Evolutionary conservation across 2,797 vertebrate species (phyloP).

Genomic region (Hipposideros larvatus): DNA sequence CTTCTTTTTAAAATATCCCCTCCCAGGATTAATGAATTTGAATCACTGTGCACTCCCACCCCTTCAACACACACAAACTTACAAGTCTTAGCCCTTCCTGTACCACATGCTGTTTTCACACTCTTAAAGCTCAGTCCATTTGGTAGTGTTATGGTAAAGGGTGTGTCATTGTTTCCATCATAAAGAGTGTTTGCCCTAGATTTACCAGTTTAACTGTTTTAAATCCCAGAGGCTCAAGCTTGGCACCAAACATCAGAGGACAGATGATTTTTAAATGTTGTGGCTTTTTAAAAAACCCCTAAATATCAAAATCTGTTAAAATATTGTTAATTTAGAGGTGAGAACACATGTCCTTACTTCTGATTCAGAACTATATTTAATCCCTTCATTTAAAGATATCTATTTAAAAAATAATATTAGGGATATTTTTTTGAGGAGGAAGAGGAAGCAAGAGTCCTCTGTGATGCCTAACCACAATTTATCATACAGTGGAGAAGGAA

Average conservation of each 20-base stretch:
- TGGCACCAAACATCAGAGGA: constrained; percentile 54
- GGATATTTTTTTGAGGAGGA: neutral
- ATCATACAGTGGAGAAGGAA: neutral
- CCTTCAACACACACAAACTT: neutral
- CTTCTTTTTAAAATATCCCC: constrained; percentile 50
- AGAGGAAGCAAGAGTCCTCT: neutral
- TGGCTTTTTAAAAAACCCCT: constrained; percentile 18
- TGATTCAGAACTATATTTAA: constrained; percentile 28
- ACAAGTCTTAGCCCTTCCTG: neutral
- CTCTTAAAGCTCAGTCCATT: neutral
- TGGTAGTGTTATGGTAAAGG: constrained; percentile 9
- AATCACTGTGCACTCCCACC: neutral
- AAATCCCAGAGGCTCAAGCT: constrained; percentile 55
- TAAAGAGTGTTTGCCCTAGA: neutral
- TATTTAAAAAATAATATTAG: constrained; percentile 30
- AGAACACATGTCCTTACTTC: constrained; percentile 13
- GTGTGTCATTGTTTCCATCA: neutral
- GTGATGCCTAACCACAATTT: neutral
- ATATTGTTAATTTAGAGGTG: constrained; percentile 7
- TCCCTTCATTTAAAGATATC: neutral
- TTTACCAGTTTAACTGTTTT: constrained; percentile 64
- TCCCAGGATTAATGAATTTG: neutral
- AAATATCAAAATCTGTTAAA: constrained; percentile 52
- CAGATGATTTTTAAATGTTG: neutral
- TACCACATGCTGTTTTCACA: neutral